Evolutionary conservation across 1,140 invertebrate genomes (phyloP), one percentile per base, ranked within the genome.

Genomic region (Lerema accius): DNA sequence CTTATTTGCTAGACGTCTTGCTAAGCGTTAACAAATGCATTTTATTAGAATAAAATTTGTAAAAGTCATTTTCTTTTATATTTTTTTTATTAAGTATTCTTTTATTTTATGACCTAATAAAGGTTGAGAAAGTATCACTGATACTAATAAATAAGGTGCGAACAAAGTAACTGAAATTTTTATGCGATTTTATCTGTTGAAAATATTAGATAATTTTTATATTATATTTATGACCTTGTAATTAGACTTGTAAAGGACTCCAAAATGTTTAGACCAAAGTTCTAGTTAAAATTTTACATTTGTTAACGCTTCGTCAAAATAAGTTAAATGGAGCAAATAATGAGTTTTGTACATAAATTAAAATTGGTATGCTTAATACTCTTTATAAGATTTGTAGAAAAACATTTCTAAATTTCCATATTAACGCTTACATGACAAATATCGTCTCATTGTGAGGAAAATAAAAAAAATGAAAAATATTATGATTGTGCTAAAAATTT

Each of bases 271-370:
- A 32, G 10, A 39, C 14, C n/a, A 59, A 46, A 50, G 26, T 16
- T 46, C 39, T 10, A 19, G 19, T 16, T 10, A 23, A 14, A 13
- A 55, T 55, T 55, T 45, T 56, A 40, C 39, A 56, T 64, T 60
- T 59, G 45, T 48, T 58, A 62, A 62, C 53, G 50, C 46, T 40
- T 51, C 53, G 45, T 63, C 14, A 9, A 11, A 40, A 58, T 58
- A 46, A 19, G 40, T 28, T 58, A 35, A 55, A 68, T 70, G 67
- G 64, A 74, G 56, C 81, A 83, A 69, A 71, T 58, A 84, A 84
- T 83, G 85, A 87, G 86, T 88, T 90, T 80, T 88, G 86, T 88
- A 89, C 69, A 90, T 90, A 90, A 84, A 86, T 77, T 83, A 73
- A 81, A 87, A 90, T 90, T 90, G 83, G 84, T 89, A 87, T 85